Base-by-base conservation (phyloP, 1,140 invertebrate species). In the Chymomyza costata region DNA sequence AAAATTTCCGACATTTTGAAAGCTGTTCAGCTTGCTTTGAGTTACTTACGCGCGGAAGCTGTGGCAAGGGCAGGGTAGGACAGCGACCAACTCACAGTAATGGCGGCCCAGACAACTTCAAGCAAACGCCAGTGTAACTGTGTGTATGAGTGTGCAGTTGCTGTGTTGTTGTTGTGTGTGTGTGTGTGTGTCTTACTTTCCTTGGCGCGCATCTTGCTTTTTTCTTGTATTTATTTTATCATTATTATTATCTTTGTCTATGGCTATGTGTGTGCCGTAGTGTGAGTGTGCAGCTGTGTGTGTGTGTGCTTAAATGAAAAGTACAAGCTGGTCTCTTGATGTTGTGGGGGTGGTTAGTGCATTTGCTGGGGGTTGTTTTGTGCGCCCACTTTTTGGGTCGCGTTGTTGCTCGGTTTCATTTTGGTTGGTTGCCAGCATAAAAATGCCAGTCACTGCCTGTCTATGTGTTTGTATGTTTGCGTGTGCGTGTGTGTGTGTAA, bases 231-330 rank as follows among this genome's bases (percentile, higher is more conserved):
- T 78, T 78, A 71, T 78, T 80, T 78, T 80, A 80, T 80, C 64
- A 80, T 78, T 78, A 80, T 78, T 78, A 78, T 78, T 78, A 78
- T 78, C 73, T 78, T 80, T 78, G 73, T 78, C 67, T 74, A 78
- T 80, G 67, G 43, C 73, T 46, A 80, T 78, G 73, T 71, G 35
- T 41, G 46, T 54, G 43, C 7, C 11, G 16, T 17, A 21, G 41
- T 50, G 50, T 30, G 31, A 18, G 31, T 15, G 28, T 21, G 31
- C 16, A 7, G 16, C 35, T 53, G 35, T 17, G 15, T 52, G 44
- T 43, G 38, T 37, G 30, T 44, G 34, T 53, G 41, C 39, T 61
- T 64, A 57, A 68, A 67, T 68, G 62, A 65, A 65, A 65, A 65
- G 62, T 65, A 65, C 57, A 39, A 51, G 57, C 59, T 63, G 51